Evolutionary conservation across 2,888 invertebrate species (phyloP), one percentile per base, ranked within the genome.

Genomic region (Germaria angustata): DNA sequence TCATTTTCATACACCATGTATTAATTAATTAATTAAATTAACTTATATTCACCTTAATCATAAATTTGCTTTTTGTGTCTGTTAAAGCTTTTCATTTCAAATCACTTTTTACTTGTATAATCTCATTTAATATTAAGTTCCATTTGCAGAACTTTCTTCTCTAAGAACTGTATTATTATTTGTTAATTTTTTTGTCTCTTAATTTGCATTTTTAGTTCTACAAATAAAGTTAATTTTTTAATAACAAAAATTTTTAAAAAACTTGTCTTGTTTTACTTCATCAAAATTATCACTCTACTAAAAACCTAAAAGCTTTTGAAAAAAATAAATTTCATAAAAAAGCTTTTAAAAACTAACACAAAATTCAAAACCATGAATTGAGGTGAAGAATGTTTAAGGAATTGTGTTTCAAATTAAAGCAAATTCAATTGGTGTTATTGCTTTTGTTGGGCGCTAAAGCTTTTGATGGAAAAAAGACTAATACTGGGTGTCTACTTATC

Each of bases 61-160:
- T 72, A 84, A 86, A 86, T 85, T 77, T 85, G 87, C 87, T 86
- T 87, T 87, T 87, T 86, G 87, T 87, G 87, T 86, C 80, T 85
- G 85, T 86, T 86, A 86, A 85, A 87, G 86, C 87, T 87, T 86
- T 85, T 72, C 84, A 78, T 84, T 80, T 68, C 7, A 72, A 77
- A 71, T 77, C 69, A 57, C n/a, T 66, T 80, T 76, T 80, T 24
- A 49, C 72, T 85, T 87, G 86, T 87, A 87, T 87, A 86, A 84
- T 86, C 81, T 86, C 85, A 87, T 78, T 80, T 51, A 77, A 84
- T 84, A 82, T 84, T 75, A 84, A 79, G 76, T 76, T 72, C 55
- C 55, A 34, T 41, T 46, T 9, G 13, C n/a, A 44, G 65, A 80
- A 80, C 57, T 72, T 76, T 59, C 41, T 63, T 36, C 55, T 49